Conservation (phyloP, 2,797 vertebrate species). For the Botia kubotai region DNA sequence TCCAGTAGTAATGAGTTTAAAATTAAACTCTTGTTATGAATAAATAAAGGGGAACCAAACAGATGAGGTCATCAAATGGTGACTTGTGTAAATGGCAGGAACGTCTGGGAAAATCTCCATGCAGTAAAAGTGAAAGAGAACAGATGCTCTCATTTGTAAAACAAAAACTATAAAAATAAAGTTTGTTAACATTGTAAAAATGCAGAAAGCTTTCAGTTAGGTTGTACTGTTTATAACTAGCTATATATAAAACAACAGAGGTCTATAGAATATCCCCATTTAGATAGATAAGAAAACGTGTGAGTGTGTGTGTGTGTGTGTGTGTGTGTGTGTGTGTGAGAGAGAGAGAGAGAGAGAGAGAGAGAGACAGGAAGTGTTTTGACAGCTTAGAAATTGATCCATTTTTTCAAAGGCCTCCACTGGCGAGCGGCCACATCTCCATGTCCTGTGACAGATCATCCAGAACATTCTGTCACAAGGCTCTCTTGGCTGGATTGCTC, state of each 20-base stretch:
- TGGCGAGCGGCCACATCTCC: slow-evolving; percentile 22
- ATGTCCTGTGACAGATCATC: slow-evolving; percentile 11
- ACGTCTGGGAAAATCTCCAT: neutral
- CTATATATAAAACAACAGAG: too few relatives aligned
- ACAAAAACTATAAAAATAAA: too few relatives aligned
- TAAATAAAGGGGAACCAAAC: slow-evolving; percentile 22
- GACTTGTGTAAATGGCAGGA: neutral
- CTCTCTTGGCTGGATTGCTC: neutral
- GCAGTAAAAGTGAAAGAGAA: neutral
- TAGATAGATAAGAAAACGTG: too few relatives aligned
- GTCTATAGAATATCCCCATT: too few relatives aligned
- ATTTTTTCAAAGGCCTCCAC: slow-evolving; percentile 24
- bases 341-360: too few relatives aligned
- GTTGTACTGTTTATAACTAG: too few relatives aligned
- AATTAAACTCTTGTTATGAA: slow-evolving; percentile 20
- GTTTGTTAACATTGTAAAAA: too few relatives aligned
- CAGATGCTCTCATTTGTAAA: neutral
- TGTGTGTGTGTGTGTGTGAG: too few relatives aligned
- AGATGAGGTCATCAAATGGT: slow-evolving; percentile 11
- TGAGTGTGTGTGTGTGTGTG: too few relatives aligned
- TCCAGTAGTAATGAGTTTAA: slow-evolving; percentile 34
- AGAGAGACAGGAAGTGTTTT: slow-evolving; percentile 3
- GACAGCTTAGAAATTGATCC: slow-evolving; percentile 34
- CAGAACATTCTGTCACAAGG: slow-evolving; percentile 1
- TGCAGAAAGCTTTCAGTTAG: too few relatives aligned